A percentile compares a stretch with the other conserved stretches of the same genome.
Evolutionary conservation across 2,113 vertebrate genomes (phyloP).

Genomic region (Scytalopus superciliaris): DNA sequence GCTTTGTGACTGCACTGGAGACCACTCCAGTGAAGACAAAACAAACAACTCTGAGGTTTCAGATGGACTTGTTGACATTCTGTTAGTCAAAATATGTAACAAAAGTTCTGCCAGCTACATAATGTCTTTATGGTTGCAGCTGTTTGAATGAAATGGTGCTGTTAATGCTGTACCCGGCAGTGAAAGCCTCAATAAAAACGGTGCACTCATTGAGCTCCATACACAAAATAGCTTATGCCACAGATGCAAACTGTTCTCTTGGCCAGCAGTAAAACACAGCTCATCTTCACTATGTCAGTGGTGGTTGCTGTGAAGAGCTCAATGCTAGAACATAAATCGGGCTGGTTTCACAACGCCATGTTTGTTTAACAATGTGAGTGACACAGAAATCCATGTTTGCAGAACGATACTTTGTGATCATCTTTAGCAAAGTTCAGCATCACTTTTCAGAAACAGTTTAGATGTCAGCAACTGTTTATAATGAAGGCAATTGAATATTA

Average conservation of each 20-base stretch:
- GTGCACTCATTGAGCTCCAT: neutral
- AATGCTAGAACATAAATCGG: conserved; percentile 1
- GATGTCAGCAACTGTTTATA: neutral
- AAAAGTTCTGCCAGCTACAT: conserved; percentile 35
- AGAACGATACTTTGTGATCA: neutral
- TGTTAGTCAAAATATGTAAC: conserved; percentile 24
- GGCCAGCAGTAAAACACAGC: neutral
- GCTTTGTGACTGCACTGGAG: conserved; percentile 36
- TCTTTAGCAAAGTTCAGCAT: neutral
- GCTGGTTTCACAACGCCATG: neutral
- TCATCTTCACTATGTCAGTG: neutral
- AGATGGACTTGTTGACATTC: conserved; percentile 37
- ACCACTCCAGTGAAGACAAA: conserved; percentile 38
- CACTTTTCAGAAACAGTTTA: neutral
- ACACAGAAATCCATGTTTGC: conserved; percentile 10
- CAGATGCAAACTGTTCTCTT: neutral
- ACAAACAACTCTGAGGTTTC: conserved; percentile 16
- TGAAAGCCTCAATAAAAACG: conserved; percentile 48
- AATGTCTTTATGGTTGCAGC: conserved; percentile 45
- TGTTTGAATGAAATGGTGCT: conserved; percentile 18
- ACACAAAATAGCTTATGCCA: neutral
- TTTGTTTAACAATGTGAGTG: conserved; percentile 17
- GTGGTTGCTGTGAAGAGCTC: neutral
- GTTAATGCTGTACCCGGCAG: conserved; percentile 2
- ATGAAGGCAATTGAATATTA: neutral